A percentile compares a stretch with the other conserved stretches of the same genome.
phyloP scores from a whole-genome alignment of 2,113 vertebrate species.

The Microcebus griseorufus region DNA sequence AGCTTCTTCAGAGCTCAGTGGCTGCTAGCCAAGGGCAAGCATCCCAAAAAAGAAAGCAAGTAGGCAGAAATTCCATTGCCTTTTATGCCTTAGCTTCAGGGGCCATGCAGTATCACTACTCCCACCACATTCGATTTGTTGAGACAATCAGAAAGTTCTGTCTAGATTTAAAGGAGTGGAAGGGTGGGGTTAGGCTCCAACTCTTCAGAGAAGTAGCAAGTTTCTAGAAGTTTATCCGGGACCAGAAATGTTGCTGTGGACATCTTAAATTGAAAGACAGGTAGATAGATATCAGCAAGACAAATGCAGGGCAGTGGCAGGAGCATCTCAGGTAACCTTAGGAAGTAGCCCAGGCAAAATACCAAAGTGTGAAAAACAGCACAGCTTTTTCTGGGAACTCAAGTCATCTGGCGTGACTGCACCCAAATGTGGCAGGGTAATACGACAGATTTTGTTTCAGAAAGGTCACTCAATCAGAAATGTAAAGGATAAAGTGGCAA shows the following conservation, averaged over 20 bases:
- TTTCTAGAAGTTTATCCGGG: neutral
- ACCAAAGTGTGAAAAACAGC: neutral
- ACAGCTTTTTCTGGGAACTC: neutral
- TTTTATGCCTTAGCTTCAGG: neutral
- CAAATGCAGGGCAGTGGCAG: neutral
- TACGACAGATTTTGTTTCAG: neutral
- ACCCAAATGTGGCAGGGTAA: neutral
- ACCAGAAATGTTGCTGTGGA: neutral
- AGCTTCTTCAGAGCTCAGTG: neutral
- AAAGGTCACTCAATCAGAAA: slow-evolving; percentile 16
- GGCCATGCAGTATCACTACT: neutral
- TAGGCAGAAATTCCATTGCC: neutral
- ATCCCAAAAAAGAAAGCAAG: neutral
- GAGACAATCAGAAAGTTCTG: neutral
- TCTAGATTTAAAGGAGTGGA: neutral
- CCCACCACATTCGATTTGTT: neutral
- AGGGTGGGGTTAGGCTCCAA: neutral
- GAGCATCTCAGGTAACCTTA: neutral
- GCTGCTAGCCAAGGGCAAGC: neutral
- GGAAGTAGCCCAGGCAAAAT: neutral
- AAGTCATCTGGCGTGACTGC: neutral
- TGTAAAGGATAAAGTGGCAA: neutral
- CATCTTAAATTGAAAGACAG: neutral
- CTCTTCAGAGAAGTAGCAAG: neutral
- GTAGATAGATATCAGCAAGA: neutral